These are phyloP conservation scores for Phortica variegata DNA, from an alignment of 1,140 invertebrate genomes.

Conservation along the genomic window DNA sequence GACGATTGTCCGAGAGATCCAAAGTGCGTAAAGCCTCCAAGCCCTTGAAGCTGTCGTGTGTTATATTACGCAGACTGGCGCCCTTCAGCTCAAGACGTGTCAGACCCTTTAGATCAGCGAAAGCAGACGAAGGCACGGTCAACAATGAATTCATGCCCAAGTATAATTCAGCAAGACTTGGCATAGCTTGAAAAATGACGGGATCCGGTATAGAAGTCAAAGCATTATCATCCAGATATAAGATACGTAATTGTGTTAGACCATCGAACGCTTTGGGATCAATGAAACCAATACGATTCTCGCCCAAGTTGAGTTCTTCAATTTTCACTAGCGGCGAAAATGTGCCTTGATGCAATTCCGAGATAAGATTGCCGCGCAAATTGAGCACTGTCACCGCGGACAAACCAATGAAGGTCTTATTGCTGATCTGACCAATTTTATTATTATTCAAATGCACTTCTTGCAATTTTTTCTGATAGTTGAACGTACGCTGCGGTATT, in stretches of 20 bases:
- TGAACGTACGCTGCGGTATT: slow-evolving; percentile 76
- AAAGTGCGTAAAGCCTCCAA: slow-evolving; percentile 71
- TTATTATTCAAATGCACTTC: slow-evolving; percentile 85
- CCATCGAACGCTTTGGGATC: slow-evolving; percentile 79
- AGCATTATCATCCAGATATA: slow-evolving; percentile 85
- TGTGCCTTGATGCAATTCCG: slow-evolving; percentile 73
- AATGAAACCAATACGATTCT: slow-evolving; percentile 80
- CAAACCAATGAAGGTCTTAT: slow-evolving; percentile 78
- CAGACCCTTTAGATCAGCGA: slow-evolving; percentile 73
- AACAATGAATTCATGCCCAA: slow-evolving; percentile 80
- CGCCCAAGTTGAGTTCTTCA: slow-evolving; percentile 82
- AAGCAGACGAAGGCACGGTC: slow-evolving; percentile 71
- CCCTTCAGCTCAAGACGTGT: slow-evolving; percentile 76
- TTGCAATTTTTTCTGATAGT: slow-evolving; percentile 75
- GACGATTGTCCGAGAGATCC: slow-evolving; percentile 75
- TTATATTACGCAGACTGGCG: slow-evolving; percentile 75
- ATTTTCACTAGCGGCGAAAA: slow-evolving; percentile 75
- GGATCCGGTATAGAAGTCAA: slow-evolving; percentile 69
- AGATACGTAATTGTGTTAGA: slow-evolving; percentile 71
- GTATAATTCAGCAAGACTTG: slow-evolving; percentile 77
- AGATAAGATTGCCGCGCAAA: slow-evolving; percentile 78
- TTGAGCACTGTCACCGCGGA: slow-evolving; percentile 77
- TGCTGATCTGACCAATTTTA: slow-evolving; percentile 76
- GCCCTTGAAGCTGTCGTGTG: slow-evolving; percentile 73
- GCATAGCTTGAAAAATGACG: slow-evolving; percentile 70